Percentiles rank a stretch among this genome's conserved stretches.
These are phyloP conservation scores for Hybognathus amarus DNA, from an alignment of 2,797 vertebrate genomes.

Conservation along the genomic window DNA sequence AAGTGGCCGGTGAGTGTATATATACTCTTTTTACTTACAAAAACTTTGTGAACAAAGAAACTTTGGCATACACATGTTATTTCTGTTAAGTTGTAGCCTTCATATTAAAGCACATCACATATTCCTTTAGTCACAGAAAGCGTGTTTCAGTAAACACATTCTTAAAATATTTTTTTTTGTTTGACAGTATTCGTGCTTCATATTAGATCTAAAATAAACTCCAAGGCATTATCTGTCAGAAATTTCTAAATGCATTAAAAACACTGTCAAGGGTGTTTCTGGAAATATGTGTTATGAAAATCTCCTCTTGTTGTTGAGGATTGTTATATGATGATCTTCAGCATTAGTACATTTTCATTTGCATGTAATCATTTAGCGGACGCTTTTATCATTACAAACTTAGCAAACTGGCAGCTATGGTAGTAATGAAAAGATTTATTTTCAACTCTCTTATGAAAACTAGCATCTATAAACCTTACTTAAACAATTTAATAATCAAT, in stretches of 20 bases:
- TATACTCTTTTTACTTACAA: neutral
- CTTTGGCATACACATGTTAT: neutral
- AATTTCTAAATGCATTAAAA: constrained; percentile 21
- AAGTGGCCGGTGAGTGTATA: too few species aligned
- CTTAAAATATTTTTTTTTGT: neutral
- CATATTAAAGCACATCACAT: neutral
- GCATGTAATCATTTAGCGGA: neutral
- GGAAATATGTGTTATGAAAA: neutral
- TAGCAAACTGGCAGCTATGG: neutral
- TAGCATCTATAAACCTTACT: neutral
- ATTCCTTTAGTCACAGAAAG: neutral
- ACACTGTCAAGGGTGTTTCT: constrained; percentile 25
- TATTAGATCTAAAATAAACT: constrained; percentile 34
- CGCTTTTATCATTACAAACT: neutral
- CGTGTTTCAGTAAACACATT: neutral
- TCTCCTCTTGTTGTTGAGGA: neutral
- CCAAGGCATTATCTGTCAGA: constrained; percentile 27
- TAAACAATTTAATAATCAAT: neutral
- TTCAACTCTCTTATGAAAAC: neutral
- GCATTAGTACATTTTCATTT: neutral
- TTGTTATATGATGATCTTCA: neutral
- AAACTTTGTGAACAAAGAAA: neutral
- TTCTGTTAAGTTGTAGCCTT: neutral
- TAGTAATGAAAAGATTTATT: neutral
- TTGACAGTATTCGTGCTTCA: constrained; percentile 33